A percentile compares a stretch with the other conserved stretches of the same genome.
Conservation (phyloP, 2,113 vertebrate species). For the Hippoglossus stenolepis region DNA sequence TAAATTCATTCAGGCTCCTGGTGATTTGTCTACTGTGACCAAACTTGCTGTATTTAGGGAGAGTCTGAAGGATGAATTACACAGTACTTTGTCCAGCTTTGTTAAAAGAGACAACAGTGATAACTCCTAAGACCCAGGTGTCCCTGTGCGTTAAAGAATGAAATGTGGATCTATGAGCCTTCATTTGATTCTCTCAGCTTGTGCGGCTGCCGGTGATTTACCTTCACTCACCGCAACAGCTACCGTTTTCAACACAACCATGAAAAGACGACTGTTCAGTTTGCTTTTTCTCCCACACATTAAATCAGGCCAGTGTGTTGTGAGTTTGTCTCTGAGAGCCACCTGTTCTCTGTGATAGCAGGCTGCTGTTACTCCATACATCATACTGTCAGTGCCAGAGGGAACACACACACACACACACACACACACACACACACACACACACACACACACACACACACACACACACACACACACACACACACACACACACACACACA, state of each 20-base stretch:
- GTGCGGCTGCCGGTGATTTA: not conserved
- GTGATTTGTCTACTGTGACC: not conserved
- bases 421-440: not conserved
- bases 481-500: not conserved
- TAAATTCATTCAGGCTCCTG: not conserved
- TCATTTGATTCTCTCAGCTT: not conserved
- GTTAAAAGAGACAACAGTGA: not conserved
- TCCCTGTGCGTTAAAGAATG: not conserved
- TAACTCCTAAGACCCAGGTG: not conserved
- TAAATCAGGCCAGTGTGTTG: slow-evolving; percentile 60
- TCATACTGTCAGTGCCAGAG: slow-evolving; percentile 67
- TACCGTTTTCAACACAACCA: slow-evolving; percentile 19
- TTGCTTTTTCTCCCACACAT: slow-evolving; percentile 36
- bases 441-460: no score
- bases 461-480: not conserved
- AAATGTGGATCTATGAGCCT: not conserved
- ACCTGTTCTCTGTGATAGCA: slow-evolving; percentile 73
- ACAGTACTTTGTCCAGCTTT: not conserved
- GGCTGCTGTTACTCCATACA: slow-evolving; percentile 67
- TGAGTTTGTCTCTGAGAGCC: slow-evolving; percentile 59
- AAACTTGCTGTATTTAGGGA: not conserved
- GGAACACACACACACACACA: slow-evolving; percentile 3
- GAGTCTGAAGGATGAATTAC: not conserved
- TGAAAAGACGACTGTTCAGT: slow-evolving; percentile 39
- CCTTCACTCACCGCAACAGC: slow-evolving; percentile 10